Evolutionary conservation across 2,888 invertebrate genomes (phyloP).

Genomic region (Cerastis rubricosa): DNA sequence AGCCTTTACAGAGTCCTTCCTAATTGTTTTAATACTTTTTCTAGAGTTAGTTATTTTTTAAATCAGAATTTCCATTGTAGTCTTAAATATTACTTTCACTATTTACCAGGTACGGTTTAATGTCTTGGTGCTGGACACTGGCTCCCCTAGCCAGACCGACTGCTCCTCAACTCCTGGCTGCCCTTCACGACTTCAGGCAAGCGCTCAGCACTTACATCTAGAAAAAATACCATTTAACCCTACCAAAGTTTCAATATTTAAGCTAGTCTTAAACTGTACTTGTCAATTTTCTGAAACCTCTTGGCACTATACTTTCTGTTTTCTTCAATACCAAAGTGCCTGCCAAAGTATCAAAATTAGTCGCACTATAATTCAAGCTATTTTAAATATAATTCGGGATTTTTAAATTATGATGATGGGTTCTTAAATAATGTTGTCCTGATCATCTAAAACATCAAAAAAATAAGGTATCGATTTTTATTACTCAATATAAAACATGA

Average conservation of each 20-base stretch:
- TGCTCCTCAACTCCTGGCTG: constrained; percentile 93
- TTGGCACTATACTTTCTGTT: constrained; percentile 67
- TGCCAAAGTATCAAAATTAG: constrained; percentile 74
- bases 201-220: constrained; percentile 93
- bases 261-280: constrained; percentile 56
- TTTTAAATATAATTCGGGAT: background rate
- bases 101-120: constrained; percentile 92
- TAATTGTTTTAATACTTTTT: background rate
- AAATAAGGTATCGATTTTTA: background rate
- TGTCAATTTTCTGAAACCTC: constrained; percentile 64
- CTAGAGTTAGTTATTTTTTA: background rate
- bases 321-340: constrained; percentile 82
- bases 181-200: constrained; percentile 93
- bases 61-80: background rate
- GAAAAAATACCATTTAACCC: constrained; percentile 44
- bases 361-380: constrained; percentile 45
- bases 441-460: constrained; percentile 3
- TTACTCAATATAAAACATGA: background rate
- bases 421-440: background rate
- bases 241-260: constrained; percentile 48
- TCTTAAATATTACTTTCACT: background rate
- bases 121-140: constrained; percentile 94
- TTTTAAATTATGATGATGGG: background rate
- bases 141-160: constrained; percentile 92
- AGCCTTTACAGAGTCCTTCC: background rate